Percentiles rank a stretch among this genome's conserved stretches.
phyloP scores from a whole-genome alignment of 2,888 invertebrate species.

The Polyploca ridens region DNA sequence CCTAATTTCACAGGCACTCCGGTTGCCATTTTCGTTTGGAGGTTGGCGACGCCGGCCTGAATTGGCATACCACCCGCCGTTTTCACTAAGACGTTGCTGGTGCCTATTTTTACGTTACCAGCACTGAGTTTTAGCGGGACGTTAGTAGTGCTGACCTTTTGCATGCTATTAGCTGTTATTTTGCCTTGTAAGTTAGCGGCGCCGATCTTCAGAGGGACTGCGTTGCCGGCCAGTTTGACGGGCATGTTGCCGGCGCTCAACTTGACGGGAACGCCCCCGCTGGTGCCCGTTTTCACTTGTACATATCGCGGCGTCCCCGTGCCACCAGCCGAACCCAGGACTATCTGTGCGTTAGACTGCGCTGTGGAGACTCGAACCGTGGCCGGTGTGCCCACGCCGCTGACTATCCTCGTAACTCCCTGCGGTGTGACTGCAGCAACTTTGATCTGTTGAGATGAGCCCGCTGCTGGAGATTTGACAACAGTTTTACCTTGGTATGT shows the following conservation, averaged over 20 bases:
- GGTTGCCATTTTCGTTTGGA: conserved; percentile 63
- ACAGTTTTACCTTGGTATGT: conserved; percentile 66
- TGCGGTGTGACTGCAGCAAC: conserved; percentile 74
- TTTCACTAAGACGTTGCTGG: conserved; percentile 77
- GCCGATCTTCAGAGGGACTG: conserved; percentile 74
- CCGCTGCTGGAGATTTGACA: conserved; percentile 62
- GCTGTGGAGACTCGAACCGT: conserved; percentile 72
- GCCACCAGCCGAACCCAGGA: conserved; percentile 61
- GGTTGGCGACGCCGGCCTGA: conserved; percentile 59
- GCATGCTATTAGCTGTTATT: conserved; percentile 61
- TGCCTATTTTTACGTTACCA: conserved; percentile 77
- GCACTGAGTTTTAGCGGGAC: conserved; percentile 74
- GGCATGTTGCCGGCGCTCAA: conserved; percentile 68
- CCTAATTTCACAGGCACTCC: conserved; percentile 76
- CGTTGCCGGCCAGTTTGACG: conserved; percentile 68
- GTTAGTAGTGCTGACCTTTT: conserved; percentile 63
- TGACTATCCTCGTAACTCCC: conserved; percentile 75
- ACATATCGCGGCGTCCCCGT: conserved; percentile 70
- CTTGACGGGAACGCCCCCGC: conserved; percentile 67
- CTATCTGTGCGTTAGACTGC: conserved; percentile 70
- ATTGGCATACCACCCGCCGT: conserved; percentile 71
- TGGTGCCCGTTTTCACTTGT: conserved; percentile 72
- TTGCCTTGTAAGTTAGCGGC: conserved; percentile 74
- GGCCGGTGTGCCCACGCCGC: conserved; percentile 66
- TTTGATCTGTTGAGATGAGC: conserved; percentile 74